Percentiles rank a stretch among this genome's conserved stretches.
Conservation (phyloP, 2,888 invertebrate genomes). For the Hirudinaria manillensis region DNA sequence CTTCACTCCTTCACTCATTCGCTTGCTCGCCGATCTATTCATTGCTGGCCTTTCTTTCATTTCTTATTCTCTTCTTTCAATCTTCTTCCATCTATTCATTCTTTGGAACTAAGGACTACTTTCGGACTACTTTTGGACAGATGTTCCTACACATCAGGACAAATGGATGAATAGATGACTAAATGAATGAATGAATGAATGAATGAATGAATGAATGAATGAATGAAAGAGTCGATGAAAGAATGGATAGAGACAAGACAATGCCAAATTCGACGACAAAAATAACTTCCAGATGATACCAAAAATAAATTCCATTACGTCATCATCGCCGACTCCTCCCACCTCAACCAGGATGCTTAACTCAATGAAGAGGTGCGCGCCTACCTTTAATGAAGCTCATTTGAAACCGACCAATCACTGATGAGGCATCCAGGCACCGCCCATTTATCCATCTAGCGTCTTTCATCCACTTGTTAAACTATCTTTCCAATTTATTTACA, state of each 20-base stretch:
- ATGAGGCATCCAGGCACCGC: background rate
- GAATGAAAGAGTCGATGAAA: background rate
- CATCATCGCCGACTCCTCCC: constrained; percentile 17
- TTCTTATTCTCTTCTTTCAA: background rate
- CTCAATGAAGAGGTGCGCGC: constrained; percentile 25
- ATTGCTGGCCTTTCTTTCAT: constrained; percentile 17
- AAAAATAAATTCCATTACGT: constrained; percentile 30
- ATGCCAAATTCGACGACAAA: background rate
- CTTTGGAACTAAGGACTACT: background rate
- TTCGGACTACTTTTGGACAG: background rate
- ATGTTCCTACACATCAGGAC: background rate
- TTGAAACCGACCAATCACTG: constrained; percentile 3
- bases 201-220: background rate
- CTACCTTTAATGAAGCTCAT: constrained; percentile 23
- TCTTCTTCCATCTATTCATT: constrained; percentile 6
- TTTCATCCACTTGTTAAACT: background rate
- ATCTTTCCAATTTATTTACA: no score
- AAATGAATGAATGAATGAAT: background rate
- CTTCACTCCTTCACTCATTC: background rate
- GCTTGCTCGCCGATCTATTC: background rate
- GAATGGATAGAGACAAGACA: background rate
- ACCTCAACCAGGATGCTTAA: constrained; percentile 18
- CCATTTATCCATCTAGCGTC: background rate
- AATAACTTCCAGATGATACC: constrained; percentile 13
- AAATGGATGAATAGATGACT: background rate